A percentile compares a stretch with the other conserved stretches of the same genome.
These are phyloP conservation scores for Dugesia japonica DNA, from an alignment of 2,888 invertebrate species.

Conservation along the genomic window DNA sequence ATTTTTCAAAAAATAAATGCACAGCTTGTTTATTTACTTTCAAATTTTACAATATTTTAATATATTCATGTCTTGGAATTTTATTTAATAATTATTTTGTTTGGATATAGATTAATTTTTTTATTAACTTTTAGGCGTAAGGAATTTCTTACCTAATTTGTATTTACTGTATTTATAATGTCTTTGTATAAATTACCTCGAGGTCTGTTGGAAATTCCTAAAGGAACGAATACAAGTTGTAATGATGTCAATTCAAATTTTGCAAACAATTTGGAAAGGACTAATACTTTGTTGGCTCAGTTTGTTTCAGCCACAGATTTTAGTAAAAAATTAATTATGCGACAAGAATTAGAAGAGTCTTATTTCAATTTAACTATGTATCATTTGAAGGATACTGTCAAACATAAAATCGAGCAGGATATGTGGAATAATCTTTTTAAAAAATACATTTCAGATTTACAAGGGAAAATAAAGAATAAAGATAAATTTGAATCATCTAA, in stretches of 20 bases:
- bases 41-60: too few species aligned
- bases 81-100: too few species aligned
- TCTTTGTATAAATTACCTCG: neutral
- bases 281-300: neutral
- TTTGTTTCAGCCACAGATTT: neutral
- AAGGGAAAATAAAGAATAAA: conserved; percentile 62
- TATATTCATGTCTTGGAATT: too few species aligned
- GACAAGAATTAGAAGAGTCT: neutral
- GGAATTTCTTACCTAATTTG: too few species aligned
- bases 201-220: neutral
- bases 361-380: conserved; percentile 7
- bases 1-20: too few species aligned
- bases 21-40: too few species aligned
- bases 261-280: neutral
- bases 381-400: neutral
- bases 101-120: too few species aligned
- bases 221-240: neutral
- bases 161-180: neutral
- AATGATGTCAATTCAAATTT: neutral
- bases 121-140: too few species aligned
- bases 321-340: neutral
- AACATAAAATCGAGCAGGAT: conserved; percentile 67
- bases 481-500: conserved; percentile 63
- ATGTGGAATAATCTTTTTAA: conserved; percentile 74
- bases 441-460: conserved; percentile 65